A percentile compares a stretch with the other conserved stretches of the same genome.
Evolutionary conservation across 2,113 vertebrate species (phyloP).

Genomic region (Elgaria multicarinata): DNA sequence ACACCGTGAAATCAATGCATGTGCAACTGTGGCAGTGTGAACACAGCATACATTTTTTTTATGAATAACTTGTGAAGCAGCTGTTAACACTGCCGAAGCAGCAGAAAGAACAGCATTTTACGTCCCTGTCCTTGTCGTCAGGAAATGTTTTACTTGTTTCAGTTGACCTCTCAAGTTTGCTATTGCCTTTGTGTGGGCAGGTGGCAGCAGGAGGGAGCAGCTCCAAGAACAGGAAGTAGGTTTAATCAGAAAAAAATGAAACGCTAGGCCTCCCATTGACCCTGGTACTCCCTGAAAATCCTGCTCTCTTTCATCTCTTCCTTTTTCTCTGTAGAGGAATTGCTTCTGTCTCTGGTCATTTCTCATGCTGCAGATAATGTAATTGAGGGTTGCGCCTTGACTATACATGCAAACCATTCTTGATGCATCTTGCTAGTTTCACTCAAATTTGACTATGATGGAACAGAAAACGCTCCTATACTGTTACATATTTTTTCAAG

Average conservation of each 20-base stretch:
- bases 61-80: neutral
- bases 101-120: slow-evolving; percentile 62
- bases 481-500: neutral
- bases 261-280: slow-evolving; percentile 73
- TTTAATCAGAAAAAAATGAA: slow-evolving; percentile 69
- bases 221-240: slow-evolving; percentile 73
- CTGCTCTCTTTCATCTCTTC: slow-evolving; percentile 66
- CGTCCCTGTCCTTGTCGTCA: slow-evolving; percentile 64
- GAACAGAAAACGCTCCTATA: neutral
- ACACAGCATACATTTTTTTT: neutral
- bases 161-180: slow-evolving; percentile 67
- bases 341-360: slow-evolving; percentile 49
- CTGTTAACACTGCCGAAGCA: slow-evolving; percentile 47
- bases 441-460: neutral
- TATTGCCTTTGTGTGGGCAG: slow-evolving; percentile 75
- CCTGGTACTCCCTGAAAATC: slow-evolving; percentile 71
- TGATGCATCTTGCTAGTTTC: slow-evolving; percentile 43
- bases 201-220: slow-evolving; percentile 72
- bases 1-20: neutral
- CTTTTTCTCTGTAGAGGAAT: neutral
- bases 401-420: slow-evolving; percentile 42
- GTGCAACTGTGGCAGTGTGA: neutral
- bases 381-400: slow-evolving; percentile 47
- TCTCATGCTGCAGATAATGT: slow-evolving; percentile 55
- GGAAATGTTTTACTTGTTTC: slow-evolving; percentile 68